These are phyloP conservation scores for Dorcus hopei DNA, from an alignment of 2,888 invertebrate species.

Conservation along the genomic window DNA sequence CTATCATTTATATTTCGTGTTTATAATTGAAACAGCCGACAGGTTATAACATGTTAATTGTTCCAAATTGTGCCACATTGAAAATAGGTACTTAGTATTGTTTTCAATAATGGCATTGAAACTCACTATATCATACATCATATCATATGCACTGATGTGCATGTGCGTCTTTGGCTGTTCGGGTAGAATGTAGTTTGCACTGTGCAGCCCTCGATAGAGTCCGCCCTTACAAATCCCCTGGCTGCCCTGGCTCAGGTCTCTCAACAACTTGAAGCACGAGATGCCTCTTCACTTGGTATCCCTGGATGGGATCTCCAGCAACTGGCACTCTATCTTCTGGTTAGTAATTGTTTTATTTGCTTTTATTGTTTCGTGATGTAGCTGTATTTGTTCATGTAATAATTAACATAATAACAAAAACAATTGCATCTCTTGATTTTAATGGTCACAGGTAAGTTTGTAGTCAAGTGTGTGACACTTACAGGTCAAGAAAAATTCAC, in stretches of 20 bases:
- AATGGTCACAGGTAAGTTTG: too few relatives aligned
- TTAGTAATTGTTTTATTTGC: constrained; percentile 50
- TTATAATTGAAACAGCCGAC: too few relatives aligned
- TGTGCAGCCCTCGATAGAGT: constrained; percentile 45
- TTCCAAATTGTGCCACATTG: too few relatives aligned
- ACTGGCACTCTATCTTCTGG: constrained; percentile 68
- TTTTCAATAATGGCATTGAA: too few relatives aligned
- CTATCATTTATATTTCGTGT: too few relatives aligned
- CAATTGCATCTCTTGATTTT: too few relatives aligned
- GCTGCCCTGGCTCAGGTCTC: constrained; percentile 50
- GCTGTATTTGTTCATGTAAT: neutral
- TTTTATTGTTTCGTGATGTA: constrained; percentile 14
- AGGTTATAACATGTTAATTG: too few relatives aligned
- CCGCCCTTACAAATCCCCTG: constrained; percentile 47
- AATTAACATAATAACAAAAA: too few relatives aligned
- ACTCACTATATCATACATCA: neutral
- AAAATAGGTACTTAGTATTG: too few relatives aligned
- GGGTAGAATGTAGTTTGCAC: constrained; percentile 43
- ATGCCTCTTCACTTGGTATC: constrained; percentile 52
- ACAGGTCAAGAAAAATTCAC: too few relatives aligned
- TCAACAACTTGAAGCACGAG: constrained; percentile 48
- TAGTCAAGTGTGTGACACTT: too few relatives aligned
- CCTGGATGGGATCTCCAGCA: constrained; percentile 74
- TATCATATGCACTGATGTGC: constrained; percentile 17
- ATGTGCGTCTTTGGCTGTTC: constrained; percentile 36